Evolutionary conservation across 2,888 invertebrate species (phyloP).

Genomic region (Conops quadrifasciatus): DNA sequence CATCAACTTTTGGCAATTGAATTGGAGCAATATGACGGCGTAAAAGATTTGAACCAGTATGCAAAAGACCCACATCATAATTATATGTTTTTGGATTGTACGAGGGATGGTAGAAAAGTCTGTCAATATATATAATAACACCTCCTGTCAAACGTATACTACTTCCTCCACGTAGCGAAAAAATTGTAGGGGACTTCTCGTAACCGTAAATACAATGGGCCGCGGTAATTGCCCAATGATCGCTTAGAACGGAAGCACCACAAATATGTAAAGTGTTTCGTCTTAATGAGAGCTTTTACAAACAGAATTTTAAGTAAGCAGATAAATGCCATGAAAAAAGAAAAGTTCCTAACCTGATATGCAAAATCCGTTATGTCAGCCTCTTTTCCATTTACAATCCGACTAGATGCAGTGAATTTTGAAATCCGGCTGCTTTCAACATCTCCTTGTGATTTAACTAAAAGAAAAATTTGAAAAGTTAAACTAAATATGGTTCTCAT

Average conservation of each 20-base stretch:
- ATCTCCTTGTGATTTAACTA: neutral
- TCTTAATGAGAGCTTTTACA: constrained; percentile 54
- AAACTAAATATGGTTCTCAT: constrained; percentile 21
- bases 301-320: constrained; percentile 6
- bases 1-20: constrained; percentile 45
- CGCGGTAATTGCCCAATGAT: constrained; percentile 59
- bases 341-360: constrained; percentile 49
- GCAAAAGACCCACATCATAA: constrained; percentile 58
- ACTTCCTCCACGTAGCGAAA: constrained; percentile 55
- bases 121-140: constrained; percentile 49
- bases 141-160: constrained; percentile 52
- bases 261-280: constrained; percentile 57
- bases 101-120: constrained; percentile 57
- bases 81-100: constrained; percentile 58
- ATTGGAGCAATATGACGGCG: constrained; percentile 52
- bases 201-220: constrained; percentile 58
- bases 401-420: constrained; percentile 37
- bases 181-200: constrained; percentile 50
- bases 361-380: constrained; percentile 57
- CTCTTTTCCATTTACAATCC: constrained; percentile 60
- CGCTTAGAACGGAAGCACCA: constrained; percentile 56
- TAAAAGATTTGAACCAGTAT: constrained; percentile 48
- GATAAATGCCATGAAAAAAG: neutral
- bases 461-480: constrained; percentile 5
- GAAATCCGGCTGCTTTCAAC: neutral